Evolutionary conservation across 37 sponge, comb jelly and placozoan species (phyloP), one percentile per base, ranked within the genome.

Genomic region (Aphrocallistes beatrix): DNA sequence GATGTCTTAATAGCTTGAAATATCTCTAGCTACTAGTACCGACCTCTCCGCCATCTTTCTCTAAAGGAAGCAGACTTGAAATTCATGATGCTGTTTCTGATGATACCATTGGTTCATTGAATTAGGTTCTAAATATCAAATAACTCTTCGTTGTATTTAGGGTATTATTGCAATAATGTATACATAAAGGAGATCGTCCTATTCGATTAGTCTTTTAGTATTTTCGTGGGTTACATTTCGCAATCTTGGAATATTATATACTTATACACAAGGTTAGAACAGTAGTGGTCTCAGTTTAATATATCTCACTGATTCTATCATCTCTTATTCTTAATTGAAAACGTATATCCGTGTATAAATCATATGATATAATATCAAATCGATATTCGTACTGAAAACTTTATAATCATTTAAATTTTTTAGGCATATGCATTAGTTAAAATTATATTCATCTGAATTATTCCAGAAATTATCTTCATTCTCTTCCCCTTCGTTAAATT

Each of bases 41-140:
- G 75, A 60, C n/a, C n/a, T 60, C 75, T 60, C 75, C 75, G 75
- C 75, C n/a, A 13, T 60, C 75, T 60, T 60, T 47, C 49, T 21
- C 17, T 17, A 13, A 47, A 17, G 49, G 17, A 47, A 47, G 17
- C 17, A 47, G 17, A 13, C 21, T 32, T 60, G 28, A 60, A 60
- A 21, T 8, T 60, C 8, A 21, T 32, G n/a, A 30, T 60, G 75
- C 34, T 25, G n/a, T n/a, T n/a, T n/a, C n/a, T 60, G 75, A 60
- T 60, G 34, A 60, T 60, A 30, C 1, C 75, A 60, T 60, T 60
- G 45, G 25, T 30, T 60, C 28, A 28, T 60, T 1, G 3, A 25
- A 60, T 60, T 60, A 60, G 75, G 75, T 19, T 30, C n/a, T 60
- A 60, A 60, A 60, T 60, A 60, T 60, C 75, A 60, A 60, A 60